Base-by-base conservation (phyloP, 1,140 invertebrate species). In the Achatina immaculata region DNA sequence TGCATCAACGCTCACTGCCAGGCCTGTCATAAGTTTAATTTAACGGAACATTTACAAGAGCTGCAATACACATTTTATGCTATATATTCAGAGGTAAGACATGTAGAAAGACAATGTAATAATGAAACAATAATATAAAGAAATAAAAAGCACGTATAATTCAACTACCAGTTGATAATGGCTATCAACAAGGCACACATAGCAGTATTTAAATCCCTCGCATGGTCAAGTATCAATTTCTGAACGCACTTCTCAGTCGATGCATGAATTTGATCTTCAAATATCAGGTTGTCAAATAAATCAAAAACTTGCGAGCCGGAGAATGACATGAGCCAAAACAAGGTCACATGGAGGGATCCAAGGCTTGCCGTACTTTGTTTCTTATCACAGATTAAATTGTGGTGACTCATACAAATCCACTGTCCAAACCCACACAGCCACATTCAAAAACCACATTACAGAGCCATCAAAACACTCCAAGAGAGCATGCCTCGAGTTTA, bases 361-460 rank as follows among this genome's bases (percentile, higher is more conserved):
- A 31, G 58, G 58, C 28, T 62, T 62, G 2, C 31, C n/a, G 31
- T 62, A 31, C 58, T 34, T 62, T 62, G n/a, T n/a, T 21, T 62
- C n/a, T 62, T 62, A 62, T 62, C 58, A 62, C 58, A 62, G 58
- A 62, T 62, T n/a, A 62, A 62, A 62, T 55, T 31, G 31, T 62
- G 58, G 58, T 62, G 58, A 31, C 58, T 34, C 16, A 62, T 31
- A 31, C 6, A 28, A 21, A 62, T 11, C n/a, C 16, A 31, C 58
- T 31, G 58, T 6, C 58, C 28, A 28, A 62, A 6, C 16, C 58
- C 16, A 16, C 16, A 28, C 4, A 16, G 58, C 16, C 58, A 62
- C n/a, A 31, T 4, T 6, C 58, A 62, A 16, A 62, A 11, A 19
- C 45, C 19, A 62, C 16, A 62, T 34, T 31, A 62, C 1, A 14